Evolutionary conservation across 2,888 invertebrate genomes (phyloP), one percentile per base, ranked within the genome.

Genomic region (Lasius fuliginosus): DNA sequence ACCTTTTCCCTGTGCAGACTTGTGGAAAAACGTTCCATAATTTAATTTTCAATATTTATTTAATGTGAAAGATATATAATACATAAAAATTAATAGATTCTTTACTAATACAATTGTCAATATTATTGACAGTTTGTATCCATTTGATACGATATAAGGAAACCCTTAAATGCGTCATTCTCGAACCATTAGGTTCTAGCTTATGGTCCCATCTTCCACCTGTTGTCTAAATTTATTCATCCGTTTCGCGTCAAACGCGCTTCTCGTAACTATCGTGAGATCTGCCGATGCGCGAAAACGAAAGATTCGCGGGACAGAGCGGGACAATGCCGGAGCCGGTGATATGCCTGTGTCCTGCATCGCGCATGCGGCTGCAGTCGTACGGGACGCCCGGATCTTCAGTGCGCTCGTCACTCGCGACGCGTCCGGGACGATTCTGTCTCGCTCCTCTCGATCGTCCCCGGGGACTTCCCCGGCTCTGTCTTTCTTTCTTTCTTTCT

Each of bases 401-500:
- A 93, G 93, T 93, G 93, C 93, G 93, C 91, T 93, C 92, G 90
- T 92, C 88, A 91, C 92, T 90, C 92, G 92, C 92, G 89, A 87
- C 90, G 90, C 88, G 92, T 84, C 85, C 86, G 91, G 89, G 90
- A 93, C 91, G 90, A 82, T 87, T 85, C 84, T 86, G 81, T 56
- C 71, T 71, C 33, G 69, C 42, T 82, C 82, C 65, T 85, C 79
- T 77, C 67, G 76, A 65, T 68, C 77, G 73, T 73, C 74, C 60
- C 82, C 85, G 86, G 85, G 84, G 87, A 85, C 74, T 83, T 84
- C 83, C 81, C 77, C 68, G 87, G 89, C 68, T 76, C 83, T 58
- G 84, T 30, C 30, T 49, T 11, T 33, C 5, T 36, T 58, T 18
- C 11, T 33, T 36, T 30, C 58, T 33, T 11, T 9, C 33, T 62